Conservation (phyloP, 2,113 vertebrate genomes). For the Oxyruncus cristatus region DNA sequence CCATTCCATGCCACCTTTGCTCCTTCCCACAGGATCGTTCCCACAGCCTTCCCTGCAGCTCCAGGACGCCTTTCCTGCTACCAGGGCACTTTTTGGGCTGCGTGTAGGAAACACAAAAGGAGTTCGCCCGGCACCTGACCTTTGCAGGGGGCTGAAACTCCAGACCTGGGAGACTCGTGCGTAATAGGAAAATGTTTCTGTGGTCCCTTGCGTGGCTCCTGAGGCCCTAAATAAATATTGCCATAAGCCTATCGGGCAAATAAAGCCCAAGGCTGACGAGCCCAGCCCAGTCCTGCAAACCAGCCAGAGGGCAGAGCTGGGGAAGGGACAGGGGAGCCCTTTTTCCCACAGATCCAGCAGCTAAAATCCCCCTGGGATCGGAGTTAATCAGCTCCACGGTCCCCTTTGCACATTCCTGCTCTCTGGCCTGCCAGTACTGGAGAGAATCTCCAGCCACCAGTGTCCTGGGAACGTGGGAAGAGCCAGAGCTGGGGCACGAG, state of each 20-base stretch:
- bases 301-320: not conserved
- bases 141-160: not conserved
- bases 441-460: fast-evolving
- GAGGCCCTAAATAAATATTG: not conserved
- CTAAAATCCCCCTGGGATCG: fast-evolving
- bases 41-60: not conserved
- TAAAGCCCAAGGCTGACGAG: not conserved
- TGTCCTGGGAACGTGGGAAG: fast-evolving
- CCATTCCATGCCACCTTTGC: not conserved
- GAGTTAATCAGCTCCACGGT: fast-evolving
- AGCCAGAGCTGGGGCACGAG: fast-evolving
- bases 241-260: not conserved
- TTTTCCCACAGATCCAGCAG: not conserved
- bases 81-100: not conserved
- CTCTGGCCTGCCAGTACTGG: not conserved
- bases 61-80: not conserved
- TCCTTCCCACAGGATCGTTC: not conserved
- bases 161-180: not conserved
- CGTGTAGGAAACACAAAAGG: not conserved
- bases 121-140: not conserved
- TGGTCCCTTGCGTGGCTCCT: not conserved
- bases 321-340: not conserved
- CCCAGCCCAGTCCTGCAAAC: not conserved
- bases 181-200: not conserved
- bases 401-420: fast-evolving